These are phyloP conservation scores for Sarcophaga carnaria DNA, from an alignment of 2,888 invertebrate species.

Conservation along the genomic window DNA sequence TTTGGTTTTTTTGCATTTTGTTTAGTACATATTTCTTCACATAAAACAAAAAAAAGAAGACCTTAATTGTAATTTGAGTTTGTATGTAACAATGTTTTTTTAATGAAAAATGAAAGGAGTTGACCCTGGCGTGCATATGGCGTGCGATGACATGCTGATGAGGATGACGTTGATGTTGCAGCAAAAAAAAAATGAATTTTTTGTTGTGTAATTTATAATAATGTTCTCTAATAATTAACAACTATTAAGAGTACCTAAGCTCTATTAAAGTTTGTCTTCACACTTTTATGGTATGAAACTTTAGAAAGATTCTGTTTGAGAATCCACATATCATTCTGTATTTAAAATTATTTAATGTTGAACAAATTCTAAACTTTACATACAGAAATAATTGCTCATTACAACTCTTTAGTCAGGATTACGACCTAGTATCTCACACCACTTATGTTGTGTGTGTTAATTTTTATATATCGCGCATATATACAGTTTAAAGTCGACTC, in stretches of 20 bases:
- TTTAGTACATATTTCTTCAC: slow-evolving; percentile 7
- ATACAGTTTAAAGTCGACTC: too few species aligned
- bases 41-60: slow-evolving; percentile 22
- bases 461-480: too few species aligned
- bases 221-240: slow-evolving; percentile 48
- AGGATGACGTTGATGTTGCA: neutral
- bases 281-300: neutral
- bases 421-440: too few species aligned
- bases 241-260: slow-evolving; percentile 48
- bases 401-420: too few species aligned
- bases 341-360: too few species aligned
- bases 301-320: too few species aligned
- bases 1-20: neutral
- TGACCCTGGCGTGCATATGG: slow-evolving; percentile 46
- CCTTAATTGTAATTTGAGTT: slow-evolving; percentile 57
- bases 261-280: neutral
- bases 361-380: too few species aligned
- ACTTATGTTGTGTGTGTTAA: too few species aligned
- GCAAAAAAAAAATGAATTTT: too few species aligned
- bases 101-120: slow-evolving; percentile 64
- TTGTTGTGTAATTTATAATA: slow-evolving; percentile 1
- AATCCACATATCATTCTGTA: too few species aligned
- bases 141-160: slow-evolving; percentile 7
- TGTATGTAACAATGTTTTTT: neutral
- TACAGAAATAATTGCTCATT: too few species aligned